Evolutionary conservation across 2,888 invertebrate genomes (phyloP).

Genomic region (Archaeoteleia sp.): DNA sequence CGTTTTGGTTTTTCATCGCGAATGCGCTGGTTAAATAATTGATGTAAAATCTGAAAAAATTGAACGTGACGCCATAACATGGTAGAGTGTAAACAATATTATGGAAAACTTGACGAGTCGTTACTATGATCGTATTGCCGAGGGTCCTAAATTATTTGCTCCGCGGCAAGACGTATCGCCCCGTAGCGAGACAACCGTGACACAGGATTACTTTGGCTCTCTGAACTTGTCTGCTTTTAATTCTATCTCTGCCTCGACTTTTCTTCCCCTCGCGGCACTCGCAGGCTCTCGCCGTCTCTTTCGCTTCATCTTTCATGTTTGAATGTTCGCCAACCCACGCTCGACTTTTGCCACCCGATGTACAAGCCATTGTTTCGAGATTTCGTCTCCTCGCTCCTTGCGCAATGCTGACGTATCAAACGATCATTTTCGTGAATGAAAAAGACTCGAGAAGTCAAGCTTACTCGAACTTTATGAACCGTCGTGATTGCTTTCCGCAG

Average conservation of each 20-base stretch:
- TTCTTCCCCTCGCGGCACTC: constrained; percentile 40
- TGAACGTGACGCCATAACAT: too few relatives aligned
- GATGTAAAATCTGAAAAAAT: too few relatives aligned
- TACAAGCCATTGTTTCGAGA: constrained; percentile 31
- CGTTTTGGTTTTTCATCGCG: too few relatives aligned
- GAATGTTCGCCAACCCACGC: constrained; percentile 37
- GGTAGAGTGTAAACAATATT: too few relatives aligned
- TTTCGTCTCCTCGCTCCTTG: constrained; percentile 8
- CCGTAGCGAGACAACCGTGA: constrained; percentile 23
- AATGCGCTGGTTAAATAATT: too few relatives aligned
- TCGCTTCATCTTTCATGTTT: constrained; percentile 25
- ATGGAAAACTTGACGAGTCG: too few relatives aligned
- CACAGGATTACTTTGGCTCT: constrained; percentile 23
- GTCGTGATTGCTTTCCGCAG: constrained; percentile 26
- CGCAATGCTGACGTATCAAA: constrained; percentile 26
- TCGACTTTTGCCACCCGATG: constrained; percentile 15
- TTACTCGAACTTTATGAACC: constrained; percentile 31
- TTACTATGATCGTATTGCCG: constrained; percentile 12
- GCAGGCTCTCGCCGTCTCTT: constrained; percentile 13
- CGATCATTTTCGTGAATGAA: constrained; percentile 37
- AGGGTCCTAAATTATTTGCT: constrained; percentile 20
- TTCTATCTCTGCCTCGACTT: constrained; percentile 33
- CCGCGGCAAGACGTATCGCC: constrained; percentile 11
- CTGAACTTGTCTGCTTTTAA: constrained; percentile 53
- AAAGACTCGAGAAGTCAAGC: constrained; percentile 22